Conservation (phyloP, 2,888 invertebrate species). For the Rhingia campestris region DNA sequence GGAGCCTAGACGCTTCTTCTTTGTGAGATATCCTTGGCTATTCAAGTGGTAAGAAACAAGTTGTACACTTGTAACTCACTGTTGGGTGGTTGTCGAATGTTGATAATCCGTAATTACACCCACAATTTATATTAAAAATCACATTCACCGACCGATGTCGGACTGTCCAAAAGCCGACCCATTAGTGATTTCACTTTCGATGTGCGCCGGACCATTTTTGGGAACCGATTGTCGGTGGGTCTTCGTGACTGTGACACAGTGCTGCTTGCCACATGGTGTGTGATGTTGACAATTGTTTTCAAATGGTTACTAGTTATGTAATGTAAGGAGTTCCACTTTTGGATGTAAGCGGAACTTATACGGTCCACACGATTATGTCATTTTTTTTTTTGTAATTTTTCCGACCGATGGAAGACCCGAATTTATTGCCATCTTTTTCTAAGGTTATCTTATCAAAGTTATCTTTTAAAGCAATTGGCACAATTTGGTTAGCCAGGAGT, state of each 20-base stretch:
- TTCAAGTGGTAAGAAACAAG: not conserved
- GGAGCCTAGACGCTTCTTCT: not conserved
- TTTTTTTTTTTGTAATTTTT: slow-evolving; percentile 3
- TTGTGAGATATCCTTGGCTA: not conserved
- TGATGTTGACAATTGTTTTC: slow-evolving; percentile 6
- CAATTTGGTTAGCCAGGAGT: no score
- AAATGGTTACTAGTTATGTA: slow-evolving; percentile 27
- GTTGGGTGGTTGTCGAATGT: slow-evolving; percentile 64
- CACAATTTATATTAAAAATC: slow-evolving; percentile 79
- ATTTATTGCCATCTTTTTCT: no score
- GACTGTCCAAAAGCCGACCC: slow-evolving; percentile 6
- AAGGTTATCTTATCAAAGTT: no score
- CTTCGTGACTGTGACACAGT: slow-evolving; percentile 43
- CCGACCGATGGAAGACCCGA: not conserved
- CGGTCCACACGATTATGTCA: slow-evolving; percentile 19
- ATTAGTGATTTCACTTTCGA: slow-evolving; percentile 64
- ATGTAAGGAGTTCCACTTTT: not conserved
- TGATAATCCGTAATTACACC: slow-evolving; percentile 77
- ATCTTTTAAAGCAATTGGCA: no score
- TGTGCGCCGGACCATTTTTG: slow-evolving; percentile 56
- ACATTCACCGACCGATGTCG: slow-evolving; percentile 22
- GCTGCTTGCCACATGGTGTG: slow-evolving; percentile 6
- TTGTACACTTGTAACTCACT: slow-evolving; percentile 50
- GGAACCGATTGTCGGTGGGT: slow-evolving; percentile 34
- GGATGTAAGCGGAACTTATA: slow-evolving; percentile 19